Percentiles rank a stretch among this genome's conserved stretches.
phyloP scores from a whole-genome alignment of 1,140 invertebrate species.

The Oedothorax gibbosus region DNA sequence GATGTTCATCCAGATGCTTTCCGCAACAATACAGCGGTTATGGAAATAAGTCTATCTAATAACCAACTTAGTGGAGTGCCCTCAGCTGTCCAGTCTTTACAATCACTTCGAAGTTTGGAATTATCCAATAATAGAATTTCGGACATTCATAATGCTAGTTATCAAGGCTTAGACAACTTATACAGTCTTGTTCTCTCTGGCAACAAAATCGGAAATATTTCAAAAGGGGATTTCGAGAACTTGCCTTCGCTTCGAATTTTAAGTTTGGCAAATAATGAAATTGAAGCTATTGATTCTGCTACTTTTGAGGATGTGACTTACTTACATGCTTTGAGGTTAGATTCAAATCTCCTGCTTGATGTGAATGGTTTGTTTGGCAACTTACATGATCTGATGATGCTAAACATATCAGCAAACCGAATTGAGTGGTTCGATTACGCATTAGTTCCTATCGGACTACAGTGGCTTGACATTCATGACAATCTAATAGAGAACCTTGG shows the following conservation, averaged over 20 bases:
- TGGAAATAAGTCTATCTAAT: slow-evolving; percentile 72
- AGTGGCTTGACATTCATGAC: slow-evolving; percentile 91
- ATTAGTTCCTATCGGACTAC: slow-evolving; percentile 81
- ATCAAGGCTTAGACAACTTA: slow-evolving; percentile 82
- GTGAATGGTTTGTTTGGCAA: slow-evolving; percentile 87
- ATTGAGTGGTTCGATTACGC: slow-evolving; percentile 91
- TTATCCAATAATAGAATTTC: slow-evolving; percentile 87
- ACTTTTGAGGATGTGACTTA: slow-evolving; percentile 83
- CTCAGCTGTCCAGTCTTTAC: slow-evolving; percentile 62
- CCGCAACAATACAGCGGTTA: slow-evolving; percentile 64
- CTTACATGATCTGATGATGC: slow-evolving; percentile 83
- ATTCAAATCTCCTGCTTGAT: slow-evolving; percentile 85
- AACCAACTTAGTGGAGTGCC: slow-evolving; percentile 72
- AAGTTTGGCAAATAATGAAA: slow-evolving; percentile 87
- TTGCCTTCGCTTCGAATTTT: slow-evolving; percentile 86
- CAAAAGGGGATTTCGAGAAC: slow-evolving; percentile 81
- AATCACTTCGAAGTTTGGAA: slow-evolving; percentile 82
- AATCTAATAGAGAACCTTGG: slow-evolving; percentile 86
- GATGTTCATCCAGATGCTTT: slow-evolving; percentile 64
- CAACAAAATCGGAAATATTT: slow-evolving; percentile 88
- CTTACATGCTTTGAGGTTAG: slow-evolving; percentile 86
- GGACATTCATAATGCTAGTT: slow-evolving; percentile 81
- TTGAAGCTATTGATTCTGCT: slow-evolving; percentile 82
- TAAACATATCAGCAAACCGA: slow-evolving; percentile 92
- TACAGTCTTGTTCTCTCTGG: slow-evolving; percentile 86